These are phyloP conservation scores for Stichodactyla helianthus DNA, from an alignment of 64 coral and sea anemone species.

Conservation along the genomic window DNA sequence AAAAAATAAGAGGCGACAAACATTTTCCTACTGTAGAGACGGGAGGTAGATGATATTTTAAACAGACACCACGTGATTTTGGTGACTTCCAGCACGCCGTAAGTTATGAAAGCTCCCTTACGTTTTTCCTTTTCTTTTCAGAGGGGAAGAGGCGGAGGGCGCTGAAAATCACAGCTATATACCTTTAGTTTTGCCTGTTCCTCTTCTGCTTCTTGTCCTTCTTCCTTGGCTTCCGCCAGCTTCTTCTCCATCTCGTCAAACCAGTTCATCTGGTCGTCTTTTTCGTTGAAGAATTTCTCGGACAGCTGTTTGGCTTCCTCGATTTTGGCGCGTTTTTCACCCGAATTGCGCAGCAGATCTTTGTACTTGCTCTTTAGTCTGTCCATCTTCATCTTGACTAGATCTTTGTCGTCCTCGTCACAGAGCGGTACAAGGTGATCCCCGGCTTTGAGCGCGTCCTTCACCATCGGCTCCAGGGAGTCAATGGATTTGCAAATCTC, in stretches of 20 bases:
- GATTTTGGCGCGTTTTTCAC: slow-evolving; percentile 39
- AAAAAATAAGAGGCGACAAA: too few relatives aligned
- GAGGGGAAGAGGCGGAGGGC: too few relatives aligned
- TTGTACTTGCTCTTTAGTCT: slow-evolving; percentile 73
- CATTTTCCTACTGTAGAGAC: too few relatives aligned
- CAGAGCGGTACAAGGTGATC: slow-evolving; percentile 65
- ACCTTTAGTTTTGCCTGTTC: slow-evolving; percentile 69
- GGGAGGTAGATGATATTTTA: too few relatives aligned
- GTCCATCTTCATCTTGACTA: slow-evolving; percentile 78
- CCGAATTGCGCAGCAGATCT: slow-evolving; percentile 42
- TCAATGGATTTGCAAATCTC: slow-evolving; percentile 58
- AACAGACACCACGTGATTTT: too few relatives aligned
- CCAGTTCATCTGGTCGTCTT: slow-evolving; percentile 65
- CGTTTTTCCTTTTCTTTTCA: too few relatives aligned
- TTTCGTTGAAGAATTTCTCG: slow-evolving; percentile 53
- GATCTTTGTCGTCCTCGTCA: slow-evolving; percentile 65
- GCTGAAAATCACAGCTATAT: neutral
- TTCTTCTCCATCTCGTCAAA: slow-evolving; percentile 61
- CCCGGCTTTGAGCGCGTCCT: slow-evolving; percentile 66
- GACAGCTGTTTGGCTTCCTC: slow-evolving; percentile 63
- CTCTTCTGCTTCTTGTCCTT: slow-evolving; percentile 59
- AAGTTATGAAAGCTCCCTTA: too few relatives aligned
- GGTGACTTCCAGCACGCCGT: too few relatives aligned
- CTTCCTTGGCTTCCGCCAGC: slow-evolving; percentile 43
- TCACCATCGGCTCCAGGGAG: slow-evolving; percentile 34